These are phyloP conservation scores for Callinectes sapidus DNA, from an alignment of 2,888 invertebrate genomes.

Conservation along the genomic window DNA sequence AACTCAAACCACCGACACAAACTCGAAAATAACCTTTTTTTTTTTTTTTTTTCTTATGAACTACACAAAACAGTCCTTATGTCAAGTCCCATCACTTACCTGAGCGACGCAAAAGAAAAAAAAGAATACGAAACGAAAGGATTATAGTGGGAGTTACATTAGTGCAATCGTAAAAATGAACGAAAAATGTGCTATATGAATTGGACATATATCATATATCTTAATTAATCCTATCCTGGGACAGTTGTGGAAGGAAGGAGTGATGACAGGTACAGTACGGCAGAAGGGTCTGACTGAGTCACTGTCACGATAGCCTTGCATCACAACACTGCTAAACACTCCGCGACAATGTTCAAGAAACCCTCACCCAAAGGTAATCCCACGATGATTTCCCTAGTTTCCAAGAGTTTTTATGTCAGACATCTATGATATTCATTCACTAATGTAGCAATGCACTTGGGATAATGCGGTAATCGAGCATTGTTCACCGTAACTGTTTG, in stretches of 20 bases:
- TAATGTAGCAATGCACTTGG: neutral
- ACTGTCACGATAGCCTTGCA: neutral
- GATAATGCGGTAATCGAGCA: neutral
- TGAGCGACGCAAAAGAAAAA: no score
- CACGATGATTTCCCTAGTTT: neutral
- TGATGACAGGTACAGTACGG: neutral
- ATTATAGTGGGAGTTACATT: no score
- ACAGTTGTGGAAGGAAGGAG: neutral
- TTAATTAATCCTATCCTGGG: neutral
- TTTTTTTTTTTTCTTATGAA: no score
- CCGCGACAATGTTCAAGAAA: slow-evolving; percentile 6
- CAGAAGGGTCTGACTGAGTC: neutral
- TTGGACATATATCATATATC: neutral
- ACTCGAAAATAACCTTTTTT: no score
- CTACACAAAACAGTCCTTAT: no score
- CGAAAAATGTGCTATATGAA: no score
- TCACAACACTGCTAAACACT: neutral
- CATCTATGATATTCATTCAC: neutral
- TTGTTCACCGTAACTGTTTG: neutral
- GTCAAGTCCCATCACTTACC: no score
- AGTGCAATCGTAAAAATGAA: no score
- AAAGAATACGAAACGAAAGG: no score
- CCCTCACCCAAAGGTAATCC: neutral
- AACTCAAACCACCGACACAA: no score
- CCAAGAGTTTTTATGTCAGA: neutral